Base-by-base conservation (phyloP, 2,113 vertebrate genomes). In the Oryzias curvinotus region DNA sequence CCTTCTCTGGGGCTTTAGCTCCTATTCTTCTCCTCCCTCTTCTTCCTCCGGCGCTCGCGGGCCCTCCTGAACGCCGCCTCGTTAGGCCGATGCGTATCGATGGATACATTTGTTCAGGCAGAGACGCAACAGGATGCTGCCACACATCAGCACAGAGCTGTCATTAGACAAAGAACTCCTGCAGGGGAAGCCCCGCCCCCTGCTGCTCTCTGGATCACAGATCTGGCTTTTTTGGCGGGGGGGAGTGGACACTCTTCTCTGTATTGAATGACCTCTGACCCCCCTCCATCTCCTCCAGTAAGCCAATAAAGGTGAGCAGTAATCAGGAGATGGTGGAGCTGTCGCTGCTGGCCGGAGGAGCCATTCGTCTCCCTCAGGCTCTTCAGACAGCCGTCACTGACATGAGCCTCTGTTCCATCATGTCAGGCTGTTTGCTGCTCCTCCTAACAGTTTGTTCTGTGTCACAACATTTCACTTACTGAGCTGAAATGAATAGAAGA, bases 81-180 rank as follows among this genome's bases (percentile, higher is more conserved):
- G 86, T 89, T 86, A 79, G 67, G 43, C 79, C 83, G 86, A 85
- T 85, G 81, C 73, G 85, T 84, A 90, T 86, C 88, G 87, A 91
- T 86, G 79, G 83, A 87, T 89, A 85, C 52, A 84, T 90, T 88
- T 89, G 82, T 84, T 52, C 57, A 61, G 62, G 57, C 66, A 79
- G 80, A 66, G 14, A 49, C 13, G 1, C 18, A 5, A 13, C 62
- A 17, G 23, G 14, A 53, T 18, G 47, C 57, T 3, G 5, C 65
- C 36, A 18, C 47, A 52, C 59, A 57, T 77, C 72, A 62, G 23
- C 30, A 75, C 54, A 51, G 44, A 57, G 17, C 41, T 16, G 14
- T 58, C 57, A 52, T 59, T 25, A 44, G 54, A 44, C 50, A 12
- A 53, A 26, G 7, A 67, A 49, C 53, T 60, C 42, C 65, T 73